Evolutionary conservation across 2,797 vertebrate genomes (phyloP), one percentile per base, ranked within the genome.

Genomic region (Mus minutoides): DNA sequence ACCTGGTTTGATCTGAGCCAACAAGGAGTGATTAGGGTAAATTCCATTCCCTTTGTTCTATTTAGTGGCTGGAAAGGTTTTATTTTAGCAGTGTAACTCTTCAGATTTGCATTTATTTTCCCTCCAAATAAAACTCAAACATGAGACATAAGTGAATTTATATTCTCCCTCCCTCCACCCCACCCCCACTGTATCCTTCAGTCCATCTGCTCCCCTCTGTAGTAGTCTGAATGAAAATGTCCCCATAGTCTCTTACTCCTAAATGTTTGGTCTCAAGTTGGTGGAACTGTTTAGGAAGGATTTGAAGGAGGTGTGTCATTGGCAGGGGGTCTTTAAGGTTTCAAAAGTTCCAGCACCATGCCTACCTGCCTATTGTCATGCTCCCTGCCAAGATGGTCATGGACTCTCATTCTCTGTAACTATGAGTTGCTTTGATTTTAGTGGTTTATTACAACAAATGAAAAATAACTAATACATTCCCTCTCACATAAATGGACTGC

Each of bases 1-100:
- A 31, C 56, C 40, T 37, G 31, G 31, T 75, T 75, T 79, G 24
- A 6, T 58, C 80, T 80, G 77, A 90, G 76, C 4, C 54, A 52
- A 12, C 13, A 73, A 0, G 22, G 69, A 92, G 4, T 37, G 34
- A 71, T 17, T 13, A 75, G 14, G 12, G 12, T 80, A 80, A 49
- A 76, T 62, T 75, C n/a, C 14, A 90, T 52, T 69, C 91, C 19
- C 89, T 73, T 89, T 90, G 67, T 64, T 83, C 62, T 87, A 76
- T 34, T 88, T 80, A 85, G 4, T 82, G 46, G 12, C 29, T 82
- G 58, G 78, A 78, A 78, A 85, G 52, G 9, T 71, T 77, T 60
- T 37, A 56, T 77, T 96, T 94, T 49, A 89, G 16, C 22, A 92
- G 22, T 49, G 52, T 31, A 83, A 64, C 9, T 10, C 58, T 88